Percentiles rank a stretch among this genome's conserved stretches.
phyloP scores from a whole-genome alignment of 1,140 invertebrate species.

The Oedothorax gibbosus region DNA sequence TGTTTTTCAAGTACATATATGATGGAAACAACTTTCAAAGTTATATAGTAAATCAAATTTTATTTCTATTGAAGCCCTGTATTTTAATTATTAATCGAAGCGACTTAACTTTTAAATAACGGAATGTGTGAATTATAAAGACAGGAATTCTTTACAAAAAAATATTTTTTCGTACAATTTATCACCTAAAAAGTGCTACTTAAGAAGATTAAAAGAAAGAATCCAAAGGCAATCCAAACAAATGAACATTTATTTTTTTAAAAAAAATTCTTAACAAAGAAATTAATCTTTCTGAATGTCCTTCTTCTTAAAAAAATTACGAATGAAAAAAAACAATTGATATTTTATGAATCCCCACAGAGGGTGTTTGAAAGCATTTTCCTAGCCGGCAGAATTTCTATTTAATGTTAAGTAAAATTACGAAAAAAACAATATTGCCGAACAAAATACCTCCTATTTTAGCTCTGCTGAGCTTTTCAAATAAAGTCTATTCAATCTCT shows the following conservation, averaged over 20 bases:
- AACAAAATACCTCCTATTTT: conserved; percentile 27
- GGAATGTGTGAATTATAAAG: too few relatives aligned
- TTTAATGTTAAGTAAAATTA: conserved; percentile 9
- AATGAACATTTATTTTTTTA: conserved; percentile 22
- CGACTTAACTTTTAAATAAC: too few relatives aligned
- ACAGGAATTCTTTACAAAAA: too few relatives aligned
- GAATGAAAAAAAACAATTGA: not conserved
- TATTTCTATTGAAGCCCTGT: too few relatives aligned
- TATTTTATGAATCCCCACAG: conserved; percentile 29
- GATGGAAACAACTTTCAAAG: too few relatives aligned
- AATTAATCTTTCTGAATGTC: not conserved
- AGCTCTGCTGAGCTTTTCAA: conserved; percentile 5
- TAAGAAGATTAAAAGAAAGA: not conserved
- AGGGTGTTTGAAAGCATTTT: conserved; percentile 26
- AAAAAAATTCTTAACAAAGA: not conserved
- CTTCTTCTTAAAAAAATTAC: conserved; percentile 1
- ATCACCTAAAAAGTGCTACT: conserved; percentile 10
- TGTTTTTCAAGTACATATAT: too few relatives aligned
- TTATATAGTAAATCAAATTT: too few relatives aligned
- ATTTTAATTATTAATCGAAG: too few relatives aligned
- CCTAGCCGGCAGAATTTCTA: not conserved
- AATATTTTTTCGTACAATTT: not conserved
- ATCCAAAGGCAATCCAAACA: not conserved
- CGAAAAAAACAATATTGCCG: conserved; percentile 12
- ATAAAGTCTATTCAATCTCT: conserved; percentile 27